phyloP scores from a whole-genome alignment of 2,888 invertebrate species.

The Tetragonisca angustula region DNA sequence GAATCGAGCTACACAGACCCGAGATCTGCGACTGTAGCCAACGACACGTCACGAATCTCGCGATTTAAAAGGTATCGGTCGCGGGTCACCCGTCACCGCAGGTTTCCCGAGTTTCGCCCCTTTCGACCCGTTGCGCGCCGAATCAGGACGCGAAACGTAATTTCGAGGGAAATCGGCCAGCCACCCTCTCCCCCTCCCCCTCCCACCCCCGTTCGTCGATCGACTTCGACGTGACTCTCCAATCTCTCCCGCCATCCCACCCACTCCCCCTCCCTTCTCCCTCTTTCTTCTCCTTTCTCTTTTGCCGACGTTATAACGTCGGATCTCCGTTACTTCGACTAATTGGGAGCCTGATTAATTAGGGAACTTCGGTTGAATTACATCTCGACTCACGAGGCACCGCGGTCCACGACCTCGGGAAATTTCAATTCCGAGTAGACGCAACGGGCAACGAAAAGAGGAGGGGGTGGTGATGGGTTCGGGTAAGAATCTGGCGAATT shows the following conservation, averaged over 20 bases:
- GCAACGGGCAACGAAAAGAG: not conserved
- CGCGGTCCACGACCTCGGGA: slow-evolving; percentile 59
- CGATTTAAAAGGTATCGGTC: slow-evolving; percentile 12
- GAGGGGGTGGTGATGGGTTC: not conserved
- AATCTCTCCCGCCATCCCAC: slow-evolving; percentile 46
- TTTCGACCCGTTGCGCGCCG: slow-evolving; percentile 23
- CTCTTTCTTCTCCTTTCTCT: not conserved
- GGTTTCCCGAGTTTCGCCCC: slow-evolving; percentile 19
- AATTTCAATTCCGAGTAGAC: slow-evolving; percentile 39
- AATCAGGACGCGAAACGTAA: slow-evolving; percentile 68
- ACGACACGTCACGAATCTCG: not conserved
- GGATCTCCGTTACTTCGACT: slow-evolving; percentile 70
- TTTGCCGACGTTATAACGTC: slow-evolving; percentile 50
- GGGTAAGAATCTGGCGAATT: not conserved
- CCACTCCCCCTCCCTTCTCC: slow-evolving; percentile 24
- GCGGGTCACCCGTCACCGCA: slow-evolving; percentile 15
- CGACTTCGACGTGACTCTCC: slow-evolving; percentile 65
- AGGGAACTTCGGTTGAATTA: slow-evolving; percentile 73
- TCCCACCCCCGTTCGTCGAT: slow-evolving; percentile 62
- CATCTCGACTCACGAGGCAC: slow-evolving; percentile 55
- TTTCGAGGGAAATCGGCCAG: slow-evolving; percentile 71
- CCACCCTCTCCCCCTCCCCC: slow-evolving; percentile 2
- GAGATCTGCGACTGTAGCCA: too few relatives aligned
- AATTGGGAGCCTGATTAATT: slow-evolving; percentile 75
- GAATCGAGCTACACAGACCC: too few relatives aligned